A percentile compares a stretch with the other conserved stretches of the same genome.
phyloP scores from a whole-genome alignment of 2,113 vertebrate genomes.

The Aspidoscelis tigris region DNA sequence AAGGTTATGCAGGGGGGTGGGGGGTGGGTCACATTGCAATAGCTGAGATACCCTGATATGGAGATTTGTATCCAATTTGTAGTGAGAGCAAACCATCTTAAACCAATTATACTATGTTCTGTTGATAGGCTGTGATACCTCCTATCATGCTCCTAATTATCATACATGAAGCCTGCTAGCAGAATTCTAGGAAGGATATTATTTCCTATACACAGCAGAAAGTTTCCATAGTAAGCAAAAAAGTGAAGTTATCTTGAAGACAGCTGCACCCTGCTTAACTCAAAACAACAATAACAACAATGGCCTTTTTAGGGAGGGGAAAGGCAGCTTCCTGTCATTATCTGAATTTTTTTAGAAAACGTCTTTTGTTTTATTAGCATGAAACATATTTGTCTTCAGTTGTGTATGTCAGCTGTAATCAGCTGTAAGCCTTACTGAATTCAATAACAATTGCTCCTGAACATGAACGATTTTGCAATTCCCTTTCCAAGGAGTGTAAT shows the following conservation, averaged over 20 bases:
- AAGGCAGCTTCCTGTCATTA: not conserved
- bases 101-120: constrained; percentile 8
- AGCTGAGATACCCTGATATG: constrained; percentile 24
- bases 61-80: constrained; percentile 1
- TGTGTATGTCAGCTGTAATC: too few relatives aligned
- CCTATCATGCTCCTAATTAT: not conserved
- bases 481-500: too few relatives aligned
- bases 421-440: too few relatives aligned
- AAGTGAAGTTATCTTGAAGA: not conserved
- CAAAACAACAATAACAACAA: too few relatives aligned
- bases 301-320: too few relatives aligned
- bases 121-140: constrained; percentile 5
- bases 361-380: not conserved
- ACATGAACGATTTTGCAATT: too few relatives aligned
- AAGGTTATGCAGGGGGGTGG: constrained; percentile 26
- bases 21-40: constrained; percentile 14
- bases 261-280: not conserved
- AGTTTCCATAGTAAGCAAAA: not conserved
- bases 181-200: not conserved
- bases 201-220: not conserved
- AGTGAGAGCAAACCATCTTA: not conserved
- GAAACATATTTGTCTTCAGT: not conserved
- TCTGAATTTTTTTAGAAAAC: too few relatives aligned
- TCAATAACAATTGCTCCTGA: too few relatives aligned
- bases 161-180: not conserved